Percentiles rank a stretch among this genome's conserved stretches.
Conservation (phyloP, 2,888 invertebrate genomes). For the Drosophila mimetica region DNA sequence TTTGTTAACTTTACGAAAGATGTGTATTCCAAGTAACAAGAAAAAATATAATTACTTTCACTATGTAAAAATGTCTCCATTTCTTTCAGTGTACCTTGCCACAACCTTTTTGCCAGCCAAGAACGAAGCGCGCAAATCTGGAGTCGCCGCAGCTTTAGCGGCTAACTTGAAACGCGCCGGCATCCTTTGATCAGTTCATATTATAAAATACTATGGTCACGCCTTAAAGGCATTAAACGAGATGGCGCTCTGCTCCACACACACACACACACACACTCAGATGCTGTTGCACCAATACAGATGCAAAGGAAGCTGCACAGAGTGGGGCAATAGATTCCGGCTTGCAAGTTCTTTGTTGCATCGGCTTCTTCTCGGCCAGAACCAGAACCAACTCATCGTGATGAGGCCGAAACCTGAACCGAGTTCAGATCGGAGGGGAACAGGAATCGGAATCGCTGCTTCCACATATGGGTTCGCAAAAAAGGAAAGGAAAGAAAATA, state of each 20-base stretch:
- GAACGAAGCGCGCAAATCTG: constrained; percentile 73
- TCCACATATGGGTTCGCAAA: constrained; percentile 72
- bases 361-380: constrained; percentile 51
- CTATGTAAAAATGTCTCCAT: not conserved
- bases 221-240: constrained; percentile 85
- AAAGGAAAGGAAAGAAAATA: constrained; percentile 11
- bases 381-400: constrained; percentile 47
- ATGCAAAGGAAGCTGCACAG: constrained; percentile 18
- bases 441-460: constrained; percentile 75
- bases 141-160: constrained; percentile 74
- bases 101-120: constrained; percentile 50
- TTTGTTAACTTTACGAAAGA: too few species aligned
- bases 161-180: constrained; percentile 83
- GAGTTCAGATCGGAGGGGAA: constrained; percentile 45
- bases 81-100: constrained; percentile 12
- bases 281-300: constrained; percentile 9
- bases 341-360: constrained; percentile 69
- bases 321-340: constrained; percentile 69
- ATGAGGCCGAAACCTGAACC: constrained; percentile 47
- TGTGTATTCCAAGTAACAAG: too few species aligned
- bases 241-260: constrained; percentile 83
- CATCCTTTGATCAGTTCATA: constrained; percentile 84
- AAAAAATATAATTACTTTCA: too few species aligned
- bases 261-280: constrained; percentile 49
- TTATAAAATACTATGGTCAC: constrained; percentile 85